A percentile compares a stretch with the other conserved stretches of the same genome.
Conservation (phyloP, 2,113 vertebrate species). For the Chitala chitala region DNA sequence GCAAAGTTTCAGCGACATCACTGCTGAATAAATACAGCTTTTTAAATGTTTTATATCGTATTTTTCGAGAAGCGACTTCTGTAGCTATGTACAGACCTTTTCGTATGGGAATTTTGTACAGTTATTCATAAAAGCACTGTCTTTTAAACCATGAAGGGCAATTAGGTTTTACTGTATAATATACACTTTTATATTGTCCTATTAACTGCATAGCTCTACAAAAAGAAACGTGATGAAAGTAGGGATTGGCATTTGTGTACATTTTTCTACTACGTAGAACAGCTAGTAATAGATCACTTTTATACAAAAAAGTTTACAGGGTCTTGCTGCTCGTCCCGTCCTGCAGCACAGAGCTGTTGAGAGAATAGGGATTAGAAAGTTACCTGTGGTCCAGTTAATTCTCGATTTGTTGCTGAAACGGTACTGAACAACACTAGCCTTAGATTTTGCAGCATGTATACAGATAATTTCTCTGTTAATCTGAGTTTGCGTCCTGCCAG, state of each 20-base stretch:
- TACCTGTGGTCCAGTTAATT: constrained; percentile 12
- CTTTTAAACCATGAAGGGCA: constrained; percentile 58
- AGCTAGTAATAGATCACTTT: constrained; percentile 52
- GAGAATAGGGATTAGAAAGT: not conserved
- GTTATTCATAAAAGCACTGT: constrained; percentile 64
- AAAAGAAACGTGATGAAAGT: constrained; percentile 46
- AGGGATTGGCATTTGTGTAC: constrained; percentile 57
- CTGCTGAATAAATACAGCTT: constrained; percentile 47
- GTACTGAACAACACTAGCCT: constrained; percentile 29
- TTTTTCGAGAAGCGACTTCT: constrained; percentile 47
- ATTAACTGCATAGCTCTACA: constrained; percentile 68
- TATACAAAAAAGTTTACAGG: constrained; percentile 37
- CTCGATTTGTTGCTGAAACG: constrained; percentile 10
- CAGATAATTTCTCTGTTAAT: constrained; percentile 19
- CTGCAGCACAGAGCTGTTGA: constrained; percentile 20
- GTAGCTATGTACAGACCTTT: constrained; percentile 46
- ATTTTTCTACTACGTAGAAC: constrained; percentile 80
- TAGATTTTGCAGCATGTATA: no score
- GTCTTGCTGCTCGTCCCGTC: constrained; percentile 39
- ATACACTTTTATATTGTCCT: constrained; percentile 70
- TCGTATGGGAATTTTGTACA: constrained; percentile 60
- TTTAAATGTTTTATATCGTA: constrained; percentile 49
- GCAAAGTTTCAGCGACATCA: constrained; percentile 39
- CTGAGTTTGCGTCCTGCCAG: not conserved
- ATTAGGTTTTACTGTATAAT: constrained; percentile 75